Conservation (phyloP, 1,140 invertebrate genomes). For the Cydia pomonella region DNA sequence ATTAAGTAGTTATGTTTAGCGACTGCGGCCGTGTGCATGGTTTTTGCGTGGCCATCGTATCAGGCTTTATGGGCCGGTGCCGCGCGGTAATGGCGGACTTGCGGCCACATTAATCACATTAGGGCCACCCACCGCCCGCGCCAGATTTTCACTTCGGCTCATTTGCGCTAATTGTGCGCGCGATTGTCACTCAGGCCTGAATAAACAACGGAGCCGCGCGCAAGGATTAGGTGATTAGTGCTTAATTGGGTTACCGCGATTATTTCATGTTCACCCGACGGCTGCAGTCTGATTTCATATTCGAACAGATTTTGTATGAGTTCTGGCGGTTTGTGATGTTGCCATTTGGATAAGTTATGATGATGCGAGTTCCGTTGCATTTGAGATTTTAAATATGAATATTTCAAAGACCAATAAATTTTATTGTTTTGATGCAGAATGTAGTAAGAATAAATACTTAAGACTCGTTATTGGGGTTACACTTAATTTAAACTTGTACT, state of each 20-base stretch:
- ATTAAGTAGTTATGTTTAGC: not conserved
- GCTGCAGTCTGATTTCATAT: slow-evolving; percentile 72
- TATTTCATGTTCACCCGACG: slow-evolving; percentile 71
- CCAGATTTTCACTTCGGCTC: slow-evolving; percentile 79
- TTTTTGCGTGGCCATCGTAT: slow-evolving; percentile 10
- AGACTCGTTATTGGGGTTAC: not conserved
- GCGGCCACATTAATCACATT: slow-evolving; percentile 74
- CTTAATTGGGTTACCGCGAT: slow-evolving; percentile 77
- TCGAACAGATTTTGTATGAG: slow-evolving; percentile 63
- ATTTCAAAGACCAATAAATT: not conserved
- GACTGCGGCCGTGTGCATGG: not conserved
- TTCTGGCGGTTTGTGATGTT: slow-evolving; percentile 51
- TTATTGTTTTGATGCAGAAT: not conserved
- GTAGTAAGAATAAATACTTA: not conserved
- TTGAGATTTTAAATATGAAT: not conserved
- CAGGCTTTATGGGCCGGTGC: slow-evolving; percentile 33
- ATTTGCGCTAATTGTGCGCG: slow-evolving; percentile 78
- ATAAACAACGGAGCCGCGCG: slow-evolving; percentile 76
- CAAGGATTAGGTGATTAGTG: slow-evolving; percentile 80
- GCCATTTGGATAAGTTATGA: slow-evolving; percentile 39
- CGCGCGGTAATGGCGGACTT: slow-evolving; percentile 63
- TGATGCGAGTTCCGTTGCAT: slow-evolving; percentile 5
- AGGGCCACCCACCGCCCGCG: slow-evolving; percentile 56
- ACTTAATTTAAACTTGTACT: not conserved
- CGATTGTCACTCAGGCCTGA: slow-evolving; percentile 80